Evolutionary conservation across 2,797 vertebrate genomes (phyloP).

Genomic region (Hylomyscus alleni): DNA sequence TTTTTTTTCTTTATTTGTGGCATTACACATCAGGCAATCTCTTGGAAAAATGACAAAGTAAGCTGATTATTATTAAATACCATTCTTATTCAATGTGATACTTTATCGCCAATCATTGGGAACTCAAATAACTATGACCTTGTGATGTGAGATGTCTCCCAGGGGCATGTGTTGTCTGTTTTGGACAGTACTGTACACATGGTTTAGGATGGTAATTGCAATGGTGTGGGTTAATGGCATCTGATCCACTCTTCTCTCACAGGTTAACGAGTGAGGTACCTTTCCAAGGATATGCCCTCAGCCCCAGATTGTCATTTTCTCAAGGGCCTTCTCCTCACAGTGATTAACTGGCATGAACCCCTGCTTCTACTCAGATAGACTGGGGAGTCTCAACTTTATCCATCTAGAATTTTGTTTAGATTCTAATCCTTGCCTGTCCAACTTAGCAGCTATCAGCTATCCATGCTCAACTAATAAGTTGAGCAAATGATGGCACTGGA

Average conservation of each 20-base stretch:
- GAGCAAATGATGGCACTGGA: neutral
- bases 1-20: constrained; percentile 46
- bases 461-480: constrained; percentile 33
- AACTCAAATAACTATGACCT: constrained; percentile 68
- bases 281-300: neutral
- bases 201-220: neutral
- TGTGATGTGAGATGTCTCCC: constrained; percentile 66
- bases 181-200: neutral
- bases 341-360: neutral
- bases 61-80: constrained; percentile 68
- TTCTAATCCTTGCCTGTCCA: neutral
- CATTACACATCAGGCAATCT: constrained; percentile 48
- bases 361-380: constrained; percentile 7
- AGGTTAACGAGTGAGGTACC: neutral
- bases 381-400: neutral
- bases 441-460: neutral
- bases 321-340: neutral
- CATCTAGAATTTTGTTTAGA: neutral
- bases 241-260: neutral
- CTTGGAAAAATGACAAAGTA: constrained; percentile 64
- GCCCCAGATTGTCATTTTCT: neutral
- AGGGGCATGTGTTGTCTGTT: constrained; percentile 48
- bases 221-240: neutral
- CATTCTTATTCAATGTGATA: neutral
- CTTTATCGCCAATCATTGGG: constrained; percentile 32